These are phyloP conservation scores for Pyrrhosoma nymphula DNA, from an alignment of 2,888 invertebrate species.

Conservation along the genomic window DNA sequence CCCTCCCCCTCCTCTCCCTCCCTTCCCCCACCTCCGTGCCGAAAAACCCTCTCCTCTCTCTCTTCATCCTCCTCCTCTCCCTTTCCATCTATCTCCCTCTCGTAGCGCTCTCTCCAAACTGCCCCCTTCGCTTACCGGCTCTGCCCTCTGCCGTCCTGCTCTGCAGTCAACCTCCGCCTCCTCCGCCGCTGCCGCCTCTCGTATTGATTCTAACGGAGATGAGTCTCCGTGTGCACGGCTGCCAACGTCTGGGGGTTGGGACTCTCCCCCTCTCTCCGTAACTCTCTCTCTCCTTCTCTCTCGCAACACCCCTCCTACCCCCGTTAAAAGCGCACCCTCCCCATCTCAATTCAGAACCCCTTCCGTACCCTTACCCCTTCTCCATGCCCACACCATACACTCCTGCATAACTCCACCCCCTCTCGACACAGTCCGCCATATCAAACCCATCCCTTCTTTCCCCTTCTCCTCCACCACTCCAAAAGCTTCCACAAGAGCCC, in stretches of 20 bases:
- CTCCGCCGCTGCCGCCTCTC: slow-evolving; percentile 53
- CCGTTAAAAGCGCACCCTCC: neutral
- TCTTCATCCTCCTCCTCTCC: neutral
- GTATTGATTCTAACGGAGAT: slow-evolving; percentile 66
- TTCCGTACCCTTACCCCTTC: neutral
- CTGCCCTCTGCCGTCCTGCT: slow-evolving; percentile 58
- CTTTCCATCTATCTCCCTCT: slow-evolving; percentile 13
- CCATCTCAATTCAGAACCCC: neutral
- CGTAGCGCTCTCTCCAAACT: neutral
- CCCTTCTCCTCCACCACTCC: neutral
- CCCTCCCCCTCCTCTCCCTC: neutral
- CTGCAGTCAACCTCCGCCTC: slow-evolving; percentile 33
- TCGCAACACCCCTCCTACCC: too few relatives aligned
- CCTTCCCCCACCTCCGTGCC: neutral
- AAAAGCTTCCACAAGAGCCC: neutral
- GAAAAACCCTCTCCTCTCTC: neutral
- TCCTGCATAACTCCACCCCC: neutral
- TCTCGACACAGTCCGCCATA: neutral
- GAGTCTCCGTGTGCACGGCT: slow-evolving; percentile 57
- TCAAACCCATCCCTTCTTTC: neutral
- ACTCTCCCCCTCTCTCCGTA: slow-evolving; percentile 12
- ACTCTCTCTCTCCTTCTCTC: neutral
- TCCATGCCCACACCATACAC: neutral
- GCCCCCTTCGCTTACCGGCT: slow-evolving; percentile 54
- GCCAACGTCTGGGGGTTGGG: slow-evolving; percentile 66